A percentile compares a stretch with the other conserved stretches of the same genome.
Evolutionary conservation across 2,797 vertebrate species (phyloP).

Genomic region (Hydrophis major): DNA sequence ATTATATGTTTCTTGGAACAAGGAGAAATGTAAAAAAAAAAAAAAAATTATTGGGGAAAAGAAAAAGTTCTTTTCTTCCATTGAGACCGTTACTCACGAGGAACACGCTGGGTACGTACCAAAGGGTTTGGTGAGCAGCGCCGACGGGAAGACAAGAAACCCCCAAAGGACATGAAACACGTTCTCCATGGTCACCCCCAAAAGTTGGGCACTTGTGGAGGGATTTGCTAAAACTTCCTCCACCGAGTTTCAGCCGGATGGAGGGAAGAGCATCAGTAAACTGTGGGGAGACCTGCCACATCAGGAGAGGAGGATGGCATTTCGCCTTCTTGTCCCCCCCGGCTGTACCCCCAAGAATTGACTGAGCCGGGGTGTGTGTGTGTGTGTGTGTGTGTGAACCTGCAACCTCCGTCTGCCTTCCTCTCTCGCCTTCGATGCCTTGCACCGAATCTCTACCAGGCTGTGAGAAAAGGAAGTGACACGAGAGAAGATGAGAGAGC

Average conservation of each 20-base stretch:
- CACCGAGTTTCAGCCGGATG: background rate
- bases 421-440: background rate
- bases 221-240: background rate
- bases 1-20: too few species aligned
- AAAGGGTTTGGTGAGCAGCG: background rate
- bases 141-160: constrained; percentile 32
- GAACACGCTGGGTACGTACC: constrained; percentile 47
- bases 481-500: background rate
- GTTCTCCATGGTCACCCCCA: background rate
- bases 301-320: background rate
- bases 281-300: background rate
- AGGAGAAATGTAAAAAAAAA: too few species aligned
- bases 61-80: too few species aligned
- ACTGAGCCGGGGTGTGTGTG: background rate
- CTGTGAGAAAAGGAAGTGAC: background rate
- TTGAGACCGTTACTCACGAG: fast-evolving
- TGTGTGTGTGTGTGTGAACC: background rate
- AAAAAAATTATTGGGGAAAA: too few species aligned
- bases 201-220: background rate
- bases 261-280: fast-evolving
- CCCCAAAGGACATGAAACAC: background rate
- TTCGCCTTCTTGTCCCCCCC: background rate
- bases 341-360: background rate
- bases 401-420: background rate
- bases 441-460: background rate